phyloP scores from a whole-genome alignment of 2,888 invertebrate species.

The Diarsia dahlii region DNA sequence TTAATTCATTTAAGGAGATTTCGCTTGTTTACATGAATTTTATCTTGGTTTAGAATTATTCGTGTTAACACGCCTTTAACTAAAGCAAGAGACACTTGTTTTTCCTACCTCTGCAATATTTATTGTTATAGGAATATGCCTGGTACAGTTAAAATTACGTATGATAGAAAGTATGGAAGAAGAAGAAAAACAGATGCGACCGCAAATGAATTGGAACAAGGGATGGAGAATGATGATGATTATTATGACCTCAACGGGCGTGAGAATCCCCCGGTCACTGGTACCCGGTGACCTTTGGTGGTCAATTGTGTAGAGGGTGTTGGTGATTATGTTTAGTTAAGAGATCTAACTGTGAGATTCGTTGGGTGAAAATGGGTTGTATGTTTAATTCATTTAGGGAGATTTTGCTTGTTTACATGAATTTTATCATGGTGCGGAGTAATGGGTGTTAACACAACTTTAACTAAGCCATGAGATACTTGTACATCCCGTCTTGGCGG shows the following conservation, averaged over 20 bases:
- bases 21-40: constrained; percentile 12
- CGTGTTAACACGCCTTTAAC: background rate
- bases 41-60: background rate
- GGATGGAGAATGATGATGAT: no score
- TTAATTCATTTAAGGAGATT: constrained; percentile 30
- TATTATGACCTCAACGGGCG: no score
- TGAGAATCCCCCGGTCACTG: constrained; percentile 78
- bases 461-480: background rate
- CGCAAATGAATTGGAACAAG: no score
- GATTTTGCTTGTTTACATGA: constrained; percentile 14
- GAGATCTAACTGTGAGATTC: constrained; percentile 20
- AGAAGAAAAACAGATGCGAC: no score
- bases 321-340: constrained; percentile 26
- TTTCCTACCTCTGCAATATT: background rate
- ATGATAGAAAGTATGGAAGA: no score
- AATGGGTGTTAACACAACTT: background rate
- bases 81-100: background rate
- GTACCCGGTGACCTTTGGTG: constrained; percentile 66
- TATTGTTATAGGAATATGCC: no score
- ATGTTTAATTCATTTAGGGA: constrained; percentile 34
- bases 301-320: constrained; percentile 61
- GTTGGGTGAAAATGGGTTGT: constrained; percentile 6
- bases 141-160: no score
- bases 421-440: background rate
- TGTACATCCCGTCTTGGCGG: no score